phyloP scores from a whole-genome alignment of 2,797 vertebrate genomes.

The Falco biarmicus region DNA sequence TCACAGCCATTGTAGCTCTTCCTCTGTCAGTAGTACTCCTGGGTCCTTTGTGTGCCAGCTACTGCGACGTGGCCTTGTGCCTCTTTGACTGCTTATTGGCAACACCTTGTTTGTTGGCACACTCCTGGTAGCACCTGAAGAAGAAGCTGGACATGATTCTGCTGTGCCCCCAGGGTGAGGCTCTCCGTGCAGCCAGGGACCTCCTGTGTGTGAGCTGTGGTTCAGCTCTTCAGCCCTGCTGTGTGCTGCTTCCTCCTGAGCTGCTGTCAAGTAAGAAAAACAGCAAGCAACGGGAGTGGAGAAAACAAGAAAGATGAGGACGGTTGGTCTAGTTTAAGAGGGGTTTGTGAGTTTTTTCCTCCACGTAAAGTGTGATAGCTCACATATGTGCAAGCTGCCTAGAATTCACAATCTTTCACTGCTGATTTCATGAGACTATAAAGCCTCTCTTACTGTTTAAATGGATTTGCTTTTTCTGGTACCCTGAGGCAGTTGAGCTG shows the following conservation, averaged over 20 bases:
- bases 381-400: neutral
- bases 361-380: neutral
- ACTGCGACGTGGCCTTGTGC: fast-evolving
- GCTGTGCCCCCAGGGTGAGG: neutral
- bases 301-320: neutral
- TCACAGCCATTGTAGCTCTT: neutral
- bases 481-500: neutral
- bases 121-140: neutral
- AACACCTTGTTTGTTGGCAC: neutral
- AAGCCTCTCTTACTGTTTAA: neutral
- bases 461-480: neutral
- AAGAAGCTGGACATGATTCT: neutral
- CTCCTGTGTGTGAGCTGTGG: neutral
- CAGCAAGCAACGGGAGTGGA: neutral
- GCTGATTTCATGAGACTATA: fast-evolving
- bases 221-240: neutral
- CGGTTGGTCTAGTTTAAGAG: neutral
- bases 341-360: fast-evolving
- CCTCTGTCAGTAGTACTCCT: neutral
- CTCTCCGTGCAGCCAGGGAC: neutral
- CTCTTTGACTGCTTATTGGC: neutral
- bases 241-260: neutral
- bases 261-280: neutral
- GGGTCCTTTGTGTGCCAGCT: neutral
- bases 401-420: neutral